These are phyloP conservation scores for Endomychus coccineus DNA, from an alignment of 2,888 invertebrate species.

Conservation along the genomic window DNA sequence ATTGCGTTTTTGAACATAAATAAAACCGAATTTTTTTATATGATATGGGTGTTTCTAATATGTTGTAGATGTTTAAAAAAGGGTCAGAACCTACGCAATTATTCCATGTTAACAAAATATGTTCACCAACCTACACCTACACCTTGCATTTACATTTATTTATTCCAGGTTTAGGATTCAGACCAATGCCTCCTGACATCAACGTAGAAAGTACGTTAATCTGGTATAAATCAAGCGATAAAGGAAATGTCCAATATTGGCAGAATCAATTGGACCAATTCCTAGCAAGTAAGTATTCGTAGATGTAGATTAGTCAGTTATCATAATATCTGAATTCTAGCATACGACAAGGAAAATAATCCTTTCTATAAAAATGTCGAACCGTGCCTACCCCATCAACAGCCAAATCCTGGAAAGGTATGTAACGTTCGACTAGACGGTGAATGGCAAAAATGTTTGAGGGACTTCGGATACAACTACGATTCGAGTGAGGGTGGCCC, in stretches of 20 bases:
- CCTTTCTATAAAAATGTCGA: slow-evolving; percentile 41
- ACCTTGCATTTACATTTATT: background rate
- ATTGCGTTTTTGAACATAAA: no score
- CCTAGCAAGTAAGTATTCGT: slow-evolving; percentile 58
- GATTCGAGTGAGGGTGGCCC: slow-evolving; percentile 61
- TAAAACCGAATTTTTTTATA: no score
- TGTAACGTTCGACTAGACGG: slow-evolving; percentile 62
- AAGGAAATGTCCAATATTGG: slow-evolving; percentile 76
- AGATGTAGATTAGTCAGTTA: no score
- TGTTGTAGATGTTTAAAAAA: no score
- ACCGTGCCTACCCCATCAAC: slow-evolving; percentile 51
- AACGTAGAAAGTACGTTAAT: slow-evolving; percentile 95
- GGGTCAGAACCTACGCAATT: no score
- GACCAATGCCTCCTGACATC: slow-evolving; percentile 92
- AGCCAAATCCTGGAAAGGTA: slow-evolving; percentile 61
- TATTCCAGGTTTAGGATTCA: slow-evolving; percentile 77
- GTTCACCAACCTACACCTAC: background rate
- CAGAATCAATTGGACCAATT: slow-evolving; percentile 67
- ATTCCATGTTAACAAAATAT: no score
- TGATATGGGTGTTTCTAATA: no score
- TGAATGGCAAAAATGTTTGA: slow-evolving; percentile 68
- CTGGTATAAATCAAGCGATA: slow-evolving; percentile 79
- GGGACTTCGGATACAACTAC: slow-evolving; percentile 77
- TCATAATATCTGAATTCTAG: no score
- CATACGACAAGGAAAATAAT: slow-evolving; percentile 46